These are phyloP conservation scores for Mormyrops attenuatus DNA, from an alignment of 2,797 vertebrate genomes.

Conservation along the genomic window DNA sequence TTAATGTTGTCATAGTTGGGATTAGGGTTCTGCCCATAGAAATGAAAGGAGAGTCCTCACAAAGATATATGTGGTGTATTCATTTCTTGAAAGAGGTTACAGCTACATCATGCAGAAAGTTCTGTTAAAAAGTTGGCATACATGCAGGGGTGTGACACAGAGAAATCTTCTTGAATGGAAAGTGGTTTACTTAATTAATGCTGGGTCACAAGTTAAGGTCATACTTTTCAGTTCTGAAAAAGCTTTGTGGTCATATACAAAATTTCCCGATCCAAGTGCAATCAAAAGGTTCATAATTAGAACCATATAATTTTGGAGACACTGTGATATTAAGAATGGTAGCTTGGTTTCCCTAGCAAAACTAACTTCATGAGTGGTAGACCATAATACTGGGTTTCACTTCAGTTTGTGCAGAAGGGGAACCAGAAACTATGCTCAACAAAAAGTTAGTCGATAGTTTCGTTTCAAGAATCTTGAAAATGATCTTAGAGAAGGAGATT, in stretches of 20 bases:
- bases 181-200: constrained; percentile 56
- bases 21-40: background rate
- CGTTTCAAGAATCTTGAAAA: background rate
- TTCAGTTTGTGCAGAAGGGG: constrained; percentile 30
- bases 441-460: background rate
- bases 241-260: constrained; percentile 49
- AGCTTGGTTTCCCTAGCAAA: constrained; percentile 66
- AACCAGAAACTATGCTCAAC: background rate
- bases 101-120: constrained; percentile 10
- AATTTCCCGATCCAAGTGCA: constrained; percentile 57
- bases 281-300: constrained; percentile 67
- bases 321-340: constrained; percentile 70
- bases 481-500: background rate
- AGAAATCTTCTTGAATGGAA: constrained; percentile 41
- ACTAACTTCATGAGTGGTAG: constrained; percentile 64
- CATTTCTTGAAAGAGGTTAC: constrained; percentile 30
- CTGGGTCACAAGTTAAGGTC: constrained; percentile 54
- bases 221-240: constrained; percentile 50
- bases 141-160: constrained; percentile 51
- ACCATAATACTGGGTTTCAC: constrained; percentile 66
- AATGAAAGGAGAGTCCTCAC: background rate
- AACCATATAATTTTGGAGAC: constrained; percentile 66
- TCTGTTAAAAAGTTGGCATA: constrained; percentile 34
- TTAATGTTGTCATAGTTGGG: background rate
- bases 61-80: too few species aligned